These are phyloP conservation scores for Neodiprion fabricii DNA, from an alignment of 1,140 invertebrate genomes.

Conservation along the genomic window DNA sequence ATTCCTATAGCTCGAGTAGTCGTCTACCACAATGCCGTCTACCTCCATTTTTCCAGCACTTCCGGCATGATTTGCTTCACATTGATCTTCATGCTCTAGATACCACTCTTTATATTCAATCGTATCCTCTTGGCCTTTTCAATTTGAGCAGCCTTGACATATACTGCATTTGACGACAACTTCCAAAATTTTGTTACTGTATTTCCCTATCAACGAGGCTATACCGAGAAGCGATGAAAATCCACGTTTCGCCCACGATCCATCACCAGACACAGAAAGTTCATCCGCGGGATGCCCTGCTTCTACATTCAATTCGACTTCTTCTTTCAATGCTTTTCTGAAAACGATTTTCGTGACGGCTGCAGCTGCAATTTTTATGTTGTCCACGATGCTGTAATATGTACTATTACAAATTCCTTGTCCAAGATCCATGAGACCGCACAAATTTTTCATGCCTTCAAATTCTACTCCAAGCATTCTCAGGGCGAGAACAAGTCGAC, in stretches of 20 bases:
- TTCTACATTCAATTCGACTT: too few relatives aligned
- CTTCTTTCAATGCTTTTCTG: too few relatives aligned
- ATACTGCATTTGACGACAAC: not conserved
- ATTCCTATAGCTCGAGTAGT: too few relatives aligned
- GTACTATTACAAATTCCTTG: constrained; percentile 2
- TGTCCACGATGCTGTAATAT: constrained; percentile 21
- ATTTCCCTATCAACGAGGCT: constrained; percentile 12
- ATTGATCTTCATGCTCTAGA: not conserved
- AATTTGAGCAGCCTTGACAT: not conserved
- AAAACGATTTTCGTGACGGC: not conserved
- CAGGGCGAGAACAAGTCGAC: constrained; percentile 27
- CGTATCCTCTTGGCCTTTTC: constrained; percentile 13
- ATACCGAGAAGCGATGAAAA: constrained; percentile 11
- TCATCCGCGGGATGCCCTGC: too few relatives aligned
- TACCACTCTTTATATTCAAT: not conserved
- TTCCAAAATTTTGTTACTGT: constrained; percentile 17
- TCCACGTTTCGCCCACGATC: constrained; percentile 18
- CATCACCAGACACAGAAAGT: constrained; percentile 18
- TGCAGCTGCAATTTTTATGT: constrained; percentile 18
- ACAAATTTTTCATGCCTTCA: constrained; percentile 25
- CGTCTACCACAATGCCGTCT: too few relatives aligned
- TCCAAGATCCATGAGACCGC: constrained; percentile 26
- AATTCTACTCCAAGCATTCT: constrained; percentile 27
- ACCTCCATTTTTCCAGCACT: not conserved
- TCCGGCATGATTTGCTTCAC: not conserved